Percentiles rank a stretch among this genome's conserved stretches.
phyloP scores from a whole-genome alignment of 2,797 vertebrate species.

The Smutsia temminckii region DNA sequence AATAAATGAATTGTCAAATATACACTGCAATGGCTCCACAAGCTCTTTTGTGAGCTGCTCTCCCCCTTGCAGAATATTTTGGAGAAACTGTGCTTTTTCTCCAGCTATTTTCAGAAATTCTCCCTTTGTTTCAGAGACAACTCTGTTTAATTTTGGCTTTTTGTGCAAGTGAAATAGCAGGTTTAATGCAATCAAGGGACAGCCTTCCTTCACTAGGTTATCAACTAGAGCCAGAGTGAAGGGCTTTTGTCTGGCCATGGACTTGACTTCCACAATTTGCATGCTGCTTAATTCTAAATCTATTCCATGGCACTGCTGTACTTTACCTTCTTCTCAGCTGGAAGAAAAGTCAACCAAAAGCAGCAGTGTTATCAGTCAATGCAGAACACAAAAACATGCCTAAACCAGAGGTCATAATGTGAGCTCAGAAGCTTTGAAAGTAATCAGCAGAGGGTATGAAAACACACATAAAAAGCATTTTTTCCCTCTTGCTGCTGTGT shows the following conservation, averaged over 20 bases:
- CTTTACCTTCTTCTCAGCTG: constrained; percentile 35
- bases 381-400: neutral
- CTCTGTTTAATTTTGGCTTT: constrained; percentile 70
- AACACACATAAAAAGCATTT: constrained; percentile 46
- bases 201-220: constrained; percentile 29
- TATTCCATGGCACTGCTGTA: neutral
- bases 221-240: constrained; percentile 51
- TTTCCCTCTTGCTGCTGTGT: constrained; percentile 50
- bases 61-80: constrained; percentile 4
- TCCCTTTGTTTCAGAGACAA: constrained; percentile 63
- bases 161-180: constrained; percentile 57
- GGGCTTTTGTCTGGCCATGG: constrained; percentile 7
- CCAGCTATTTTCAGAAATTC: constrained; percentile 65
- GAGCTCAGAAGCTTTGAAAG: constrained; percentile 65
- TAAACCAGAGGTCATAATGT: constrained; percentile 67
- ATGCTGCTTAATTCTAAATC: constrained; percentile 30
- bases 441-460: constrained; percentile 67
- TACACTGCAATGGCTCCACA: neutral
- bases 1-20: constrained; percentile 45
- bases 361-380: neutral
- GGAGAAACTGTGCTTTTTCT: neutral
- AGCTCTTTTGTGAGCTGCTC: constrained; percentile 35
- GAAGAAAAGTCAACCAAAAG: constrained; percentile 56
- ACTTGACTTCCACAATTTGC: neutral
- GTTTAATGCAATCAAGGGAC: constrained; percentile 61